A percentile compares a stretch with the other conserved stretches of the same genome.
Evolutionary conservation across 2,888 invertebrate species (phyloP).

Genomic region (Odontocolon sp.): DNA sequence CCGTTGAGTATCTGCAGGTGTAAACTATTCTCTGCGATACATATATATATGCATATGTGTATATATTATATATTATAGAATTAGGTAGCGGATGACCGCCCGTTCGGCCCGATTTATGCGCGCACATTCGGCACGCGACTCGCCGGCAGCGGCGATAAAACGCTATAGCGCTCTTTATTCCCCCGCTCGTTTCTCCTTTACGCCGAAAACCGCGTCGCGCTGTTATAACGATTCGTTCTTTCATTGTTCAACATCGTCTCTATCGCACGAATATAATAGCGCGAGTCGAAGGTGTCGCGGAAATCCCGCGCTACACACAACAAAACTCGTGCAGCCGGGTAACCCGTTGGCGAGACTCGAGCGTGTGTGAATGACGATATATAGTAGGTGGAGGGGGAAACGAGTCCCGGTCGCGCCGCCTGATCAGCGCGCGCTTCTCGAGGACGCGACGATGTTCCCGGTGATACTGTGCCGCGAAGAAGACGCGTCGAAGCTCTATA

Average conservation of each 20-base stretch:
- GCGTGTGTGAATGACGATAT: slow-evolving; percentile 16
- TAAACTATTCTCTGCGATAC: slow-evolving; percentile 27
- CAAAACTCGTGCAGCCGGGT: slow-evolving; percentile 41
- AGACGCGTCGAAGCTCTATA: slow-evolving; percentile 20
- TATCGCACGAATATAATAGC: background rate
- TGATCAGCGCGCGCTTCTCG: slow-evolving; percentile 51
- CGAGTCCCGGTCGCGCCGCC: slow-evolving; percentile 39
- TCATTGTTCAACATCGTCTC: background rate
- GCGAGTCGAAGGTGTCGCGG: slow-evolving; percentile 14
- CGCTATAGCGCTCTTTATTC: no score
- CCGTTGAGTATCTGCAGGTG: slow-evolving; percentile 24
- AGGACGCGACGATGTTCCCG: slow-evolving; percentile 13
- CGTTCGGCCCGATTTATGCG: background rate
- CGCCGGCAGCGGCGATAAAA: no score
- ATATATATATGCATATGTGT: slow-evolving; percentile 11
- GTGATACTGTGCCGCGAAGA: slow-evolving; percentile 38
- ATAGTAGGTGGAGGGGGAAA: slow-evolving; percentile 12
- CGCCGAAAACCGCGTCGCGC: background rate
- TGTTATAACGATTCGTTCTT: background rate
- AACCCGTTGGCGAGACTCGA: slow-evolving; percentile 14
- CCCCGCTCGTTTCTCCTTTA: no score
- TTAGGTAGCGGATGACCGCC: slow-evolving; percentile 23
- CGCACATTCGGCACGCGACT: no score
- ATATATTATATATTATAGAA: slow-evolving; percentile 37
- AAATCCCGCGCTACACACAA: slow-evolving; percentile 10